Evolutionary conservation across 2,888 invertebrate genomes (phyloP).

Genomic region (Lydus trimaculatus): DNA sequence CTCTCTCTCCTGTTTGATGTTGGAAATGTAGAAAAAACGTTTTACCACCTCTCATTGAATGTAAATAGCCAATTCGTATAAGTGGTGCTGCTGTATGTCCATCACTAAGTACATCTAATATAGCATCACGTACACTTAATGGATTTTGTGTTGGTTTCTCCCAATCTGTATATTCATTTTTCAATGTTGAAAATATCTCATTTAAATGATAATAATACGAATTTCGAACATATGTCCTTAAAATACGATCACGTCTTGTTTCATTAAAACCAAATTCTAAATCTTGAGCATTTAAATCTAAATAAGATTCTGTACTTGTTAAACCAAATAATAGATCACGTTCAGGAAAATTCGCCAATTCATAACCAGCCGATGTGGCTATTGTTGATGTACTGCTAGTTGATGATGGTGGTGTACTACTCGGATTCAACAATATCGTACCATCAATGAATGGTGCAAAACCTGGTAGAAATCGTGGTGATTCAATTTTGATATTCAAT

Average conservation of each 20-base stretch:
- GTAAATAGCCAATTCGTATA: constrained; percentile 80
- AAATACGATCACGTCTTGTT: constrained; percentile 82
- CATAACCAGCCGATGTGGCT: constrained; percentile 77
- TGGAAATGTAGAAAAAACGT: constrained; percentile 90
- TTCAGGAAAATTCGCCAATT: constrained; percentile 82
- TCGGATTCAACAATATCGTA: constrained; percentile 77
- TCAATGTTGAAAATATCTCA: constrained; percentile 91
- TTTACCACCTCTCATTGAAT: constrained; percentile 78
- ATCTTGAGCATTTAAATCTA: constrained; percentile 83
- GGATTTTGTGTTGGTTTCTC: constrained; percentile 87
- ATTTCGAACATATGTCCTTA: constrained; percentile 92
- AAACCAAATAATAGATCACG: constrained; percentile 86
- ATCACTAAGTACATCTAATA: constrained; percentile 88
- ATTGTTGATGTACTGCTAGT: constrained; percentile 67
- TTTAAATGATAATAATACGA: constrained; percentile 94
- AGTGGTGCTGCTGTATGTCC: constrained; percentile 90
- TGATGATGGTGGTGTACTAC: constrained; percentile 44
- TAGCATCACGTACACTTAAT: constrained; percentile 83
- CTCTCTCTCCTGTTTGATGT: constrained; percentile 83
- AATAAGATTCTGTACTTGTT: constrained; percentile 82
- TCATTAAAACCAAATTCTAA: constrained; percentile 93
- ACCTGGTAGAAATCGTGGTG: constrained; percentile 82
- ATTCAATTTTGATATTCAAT: constrained; percentile 76
- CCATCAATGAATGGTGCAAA: constrained; percentile 97
- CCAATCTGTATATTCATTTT: constrained; percentile 97